These are phyloP conservation scores for Cataglyphis hispanica DNA, from an alignment of 1,140 invertebrate genomes.

Conservation along the genomic window DNA sequence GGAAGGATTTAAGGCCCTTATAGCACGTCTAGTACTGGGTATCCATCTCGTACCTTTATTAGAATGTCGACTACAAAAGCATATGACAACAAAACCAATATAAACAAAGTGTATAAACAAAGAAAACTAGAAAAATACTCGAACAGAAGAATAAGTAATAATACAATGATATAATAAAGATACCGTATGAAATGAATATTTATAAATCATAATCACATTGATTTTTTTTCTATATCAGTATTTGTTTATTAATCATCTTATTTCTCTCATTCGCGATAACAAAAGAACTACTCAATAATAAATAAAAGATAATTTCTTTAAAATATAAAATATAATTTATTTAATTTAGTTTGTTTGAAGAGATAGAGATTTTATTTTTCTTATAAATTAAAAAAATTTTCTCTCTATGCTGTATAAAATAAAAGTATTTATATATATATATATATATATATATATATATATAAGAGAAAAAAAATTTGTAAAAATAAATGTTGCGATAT, in stretches of 20 bases:
- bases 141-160: slow-evolving; percentile 13
- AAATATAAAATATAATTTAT: neutral
- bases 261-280: neutral
- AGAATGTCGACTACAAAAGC: slow-evolving; percentile 79
- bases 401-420: neutral
- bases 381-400: neutral
- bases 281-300: neutral
- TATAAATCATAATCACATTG: neutral
- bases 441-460: neutral
- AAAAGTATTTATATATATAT: neutral
- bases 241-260: neutral
- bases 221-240: neutral
- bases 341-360: neutral
- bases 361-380: neutral
- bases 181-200: neutral
- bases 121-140: slow-evolving; percentile 44
- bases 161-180: neutral
- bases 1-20: slow-evolving; percentile 70
- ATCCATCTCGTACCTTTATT: slow-evolving; percentile 75
- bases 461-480: neutral
- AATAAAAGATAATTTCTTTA: no score
- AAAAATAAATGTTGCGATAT: slow-evolving; percentile 26
- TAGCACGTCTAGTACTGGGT: slow-evolving; percentile 75
- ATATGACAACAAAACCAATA: slow-evolving; percentile 71
- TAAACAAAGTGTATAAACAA: slow-evolving; percentile 49